A percentile compares a stretch with the other conserved stretches of the same genome.
phyloP scores from a whole-genome alignment of 92 coral and sea anemone species.

The Phenganax stokvisi region DNA sequence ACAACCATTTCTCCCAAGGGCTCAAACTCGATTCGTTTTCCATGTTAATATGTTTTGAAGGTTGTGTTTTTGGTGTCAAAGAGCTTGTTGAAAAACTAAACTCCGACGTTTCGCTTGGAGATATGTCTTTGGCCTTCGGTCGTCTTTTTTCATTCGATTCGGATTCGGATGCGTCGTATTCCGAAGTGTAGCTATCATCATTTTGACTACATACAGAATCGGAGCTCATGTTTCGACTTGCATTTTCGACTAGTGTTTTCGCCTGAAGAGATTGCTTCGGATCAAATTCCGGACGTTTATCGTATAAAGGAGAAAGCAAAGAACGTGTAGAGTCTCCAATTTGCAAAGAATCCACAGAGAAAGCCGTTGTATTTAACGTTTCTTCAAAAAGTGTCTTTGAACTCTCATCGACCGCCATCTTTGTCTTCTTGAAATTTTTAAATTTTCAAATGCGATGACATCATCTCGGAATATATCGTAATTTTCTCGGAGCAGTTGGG shows the following conservation, averaged over 20 bases:
- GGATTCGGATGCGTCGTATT: slow-evolving; percentile 1
- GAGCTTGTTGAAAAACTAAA: neutral
- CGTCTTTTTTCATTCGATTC: neutral
- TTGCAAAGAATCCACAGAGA: slow-evolving; percentile 34
- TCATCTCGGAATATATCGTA: no score
- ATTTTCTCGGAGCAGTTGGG: no score
- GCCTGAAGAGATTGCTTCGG: neutral
- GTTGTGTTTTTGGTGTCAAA: slow-evolving; percentile 2
- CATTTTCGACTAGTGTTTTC: slow-evolving; percentile 10
- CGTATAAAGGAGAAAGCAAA: slow-evolving; percentile 66
- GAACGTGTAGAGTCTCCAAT: slow-evolving; percentile 92
- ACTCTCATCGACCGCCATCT: no score
- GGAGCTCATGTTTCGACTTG: neutral
- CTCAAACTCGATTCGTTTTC: slow-evolving; percentile 36
- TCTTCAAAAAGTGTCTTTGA: no score
- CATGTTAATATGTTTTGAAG: neutral
- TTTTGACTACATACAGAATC: neutral
- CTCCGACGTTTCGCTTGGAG: neutral
- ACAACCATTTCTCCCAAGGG: slow-evolving; percentile 94
- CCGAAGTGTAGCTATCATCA: slow-evolving; percentile 2
- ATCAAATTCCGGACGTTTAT: neutral
- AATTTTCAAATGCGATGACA: no score
- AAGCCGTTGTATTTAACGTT: slow-evolving; percentile 17
- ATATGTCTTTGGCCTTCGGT: neutral
- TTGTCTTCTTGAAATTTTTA: no score